These are phyloP conservation scores for Tetramorium bicarinatum DNA, from an alignment of 2,888 invertebrate genomes.

Conservation along the genomic window DNA sequence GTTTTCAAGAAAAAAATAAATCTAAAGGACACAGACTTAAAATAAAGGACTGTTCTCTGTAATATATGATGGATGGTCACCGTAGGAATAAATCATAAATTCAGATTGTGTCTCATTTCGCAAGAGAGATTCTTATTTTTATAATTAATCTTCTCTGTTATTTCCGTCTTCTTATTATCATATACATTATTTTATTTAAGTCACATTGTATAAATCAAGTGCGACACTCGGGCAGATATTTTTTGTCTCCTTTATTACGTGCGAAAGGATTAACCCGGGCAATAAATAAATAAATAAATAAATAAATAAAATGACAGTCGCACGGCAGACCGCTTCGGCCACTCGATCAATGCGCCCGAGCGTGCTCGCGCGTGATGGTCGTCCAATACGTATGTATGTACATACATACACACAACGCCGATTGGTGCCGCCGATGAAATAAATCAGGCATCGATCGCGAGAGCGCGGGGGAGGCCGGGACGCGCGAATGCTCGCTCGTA, in stretches of 20 bases:
- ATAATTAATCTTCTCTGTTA: no score
- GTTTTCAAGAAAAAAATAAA: no score
- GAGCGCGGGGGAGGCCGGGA: not conserved
- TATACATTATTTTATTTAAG: not conserved
- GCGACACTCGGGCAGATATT: not conserved
- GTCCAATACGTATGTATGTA: no score
- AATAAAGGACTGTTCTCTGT: no score
- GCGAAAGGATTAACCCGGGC: not conserved
- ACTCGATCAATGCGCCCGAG: slow-evolving; percentile 27
- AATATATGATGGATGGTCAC: no score
- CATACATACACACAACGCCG: not conserved
- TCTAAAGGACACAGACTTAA: no score
- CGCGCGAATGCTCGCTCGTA: slow-evolving; percentile 27
- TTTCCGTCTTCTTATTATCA: no score
- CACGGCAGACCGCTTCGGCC: not conserved
- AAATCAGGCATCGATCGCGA: slow-evolving; percentile 38
- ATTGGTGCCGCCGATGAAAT: slow-evolving; percentile 35
- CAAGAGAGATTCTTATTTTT: no score
- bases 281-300: not conserved
- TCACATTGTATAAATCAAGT: not conserved
- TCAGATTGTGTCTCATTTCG: no score
- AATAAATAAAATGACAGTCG: slow-evolving; percentile 7
- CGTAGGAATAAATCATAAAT: no score
- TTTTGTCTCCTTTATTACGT: not conserved
- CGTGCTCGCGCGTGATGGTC: not conserved